phyloP scores from a whole-genome alignment of 2,797 vertebrate genomes.

The Myiothlypis chrysogaster region DNA sequence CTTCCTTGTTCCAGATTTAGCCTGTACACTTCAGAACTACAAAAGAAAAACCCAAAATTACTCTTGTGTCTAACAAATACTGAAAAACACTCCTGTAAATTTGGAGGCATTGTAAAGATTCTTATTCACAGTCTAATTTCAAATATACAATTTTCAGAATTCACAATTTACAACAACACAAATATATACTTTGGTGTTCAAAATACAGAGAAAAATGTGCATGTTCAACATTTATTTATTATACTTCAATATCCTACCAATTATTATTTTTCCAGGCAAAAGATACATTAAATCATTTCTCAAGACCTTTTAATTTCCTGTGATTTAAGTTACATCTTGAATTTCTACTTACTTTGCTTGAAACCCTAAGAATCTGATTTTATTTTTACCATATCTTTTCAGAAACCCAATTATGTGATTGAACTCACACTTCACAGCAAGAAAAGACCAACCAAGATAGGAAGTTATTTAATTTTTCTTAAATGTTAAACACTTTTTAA shows the following conservation, averaged over 20 bases:
- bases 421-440: background rate
- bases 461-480: background rate
- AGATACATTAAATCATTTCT: background rate
- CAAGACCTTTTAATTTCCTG: background rate
- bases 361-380: background rate
- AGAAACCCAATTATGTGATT: background rate
- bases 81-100: background rate
- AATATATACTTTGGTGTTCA: background rate
- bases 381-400: background rate
- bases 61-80: background rate
- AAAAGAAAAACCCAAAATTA: constrained; percentile 9
- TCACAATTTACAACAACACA: background rate
- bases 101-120: background rate
- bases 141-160: background rate
- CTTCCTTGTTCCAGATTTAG: constrained; percentile 95
- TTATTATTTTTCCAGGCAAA: background rate
- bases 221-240: background rate
- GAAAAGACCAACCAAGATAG: background rate
- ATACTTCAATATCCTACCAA: background rate
- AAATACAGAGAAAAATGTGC: background rate
- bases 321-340: background rate
- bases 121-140: background rate
- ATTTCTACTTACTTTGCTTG: background rate
- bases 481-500: background rate
- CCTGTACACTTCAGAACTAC: constrained; percentile 90